These are phyloP conservation scores for Pogonophryne albipinna DNA, from an alignment of 2,797 vertebrate genomes.

Conservation along the genomic window DNA sequence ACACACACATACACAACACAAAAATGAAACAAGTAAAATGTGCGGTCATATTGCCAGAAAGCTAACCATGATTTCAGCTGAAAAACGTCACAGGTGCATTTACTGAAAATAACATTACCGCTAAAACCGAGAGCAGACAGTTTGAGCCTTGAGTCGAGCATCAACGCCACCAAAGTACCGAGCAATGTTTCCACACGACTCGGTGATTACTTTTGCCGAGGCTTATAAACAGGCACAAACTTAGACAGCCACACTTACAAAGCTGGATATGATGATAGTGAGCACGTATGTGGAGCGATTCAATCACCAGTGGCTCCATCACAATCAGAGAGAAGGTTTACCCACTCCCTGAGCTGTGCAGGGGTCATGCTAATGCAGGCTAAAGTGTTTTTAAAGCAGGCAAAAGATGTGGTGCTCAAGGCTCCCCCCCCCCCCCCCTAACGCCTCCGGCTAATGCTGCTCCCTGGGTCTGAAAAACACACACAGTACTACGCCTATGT, in stretches of 20 bases:
- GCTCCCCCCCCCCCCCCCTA: conserved; percentile 45
- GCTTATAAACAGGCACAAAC: neutral
- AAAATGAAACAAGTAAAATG: conserved; percentile 47
- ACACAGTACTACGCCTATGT: neutral
- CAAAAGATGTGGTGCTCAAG: conserved; percentile 51
- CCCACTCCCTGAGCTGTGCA: conserved; percentile 7
- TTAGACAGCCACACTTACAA: neutral
- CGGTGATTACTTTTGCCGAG: neutral
- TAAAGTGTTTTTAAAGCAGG: conserved; percentile 26
- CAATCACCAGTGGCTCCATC: conserved; percentile 18
- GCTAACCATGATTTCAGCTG: conserved; percentile 45
- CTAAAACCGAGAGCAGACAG: conserved; percentile 20
- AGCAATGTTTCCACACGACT: conserved; percentile 2
- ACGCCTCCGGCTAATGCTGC: conserved; percentile 41
- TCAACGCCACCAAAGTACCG: neutral
- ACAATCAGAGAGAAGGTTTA: conserved; percentile 19
- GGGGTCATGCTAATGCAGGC: conserved; percentile 1
- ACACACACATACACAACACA: conserved; percentile 14
- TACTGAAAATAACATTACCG: neutral
- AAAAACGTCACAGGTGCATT: conserved; percentile 49
- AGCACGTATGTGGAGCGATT: neutral
- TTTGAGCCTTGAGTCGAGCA: neutral
- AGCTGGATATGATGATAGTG: conserved; percentile 1
- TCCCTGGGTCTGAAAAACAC: conserved; percentile 20
- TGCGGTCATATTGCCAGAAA: conserved; percentile 46